Evolutionary conservation across 2,888 invertebrate genomes (phyloP).

Genomic region (Platycnemis pennipes): DNA sequence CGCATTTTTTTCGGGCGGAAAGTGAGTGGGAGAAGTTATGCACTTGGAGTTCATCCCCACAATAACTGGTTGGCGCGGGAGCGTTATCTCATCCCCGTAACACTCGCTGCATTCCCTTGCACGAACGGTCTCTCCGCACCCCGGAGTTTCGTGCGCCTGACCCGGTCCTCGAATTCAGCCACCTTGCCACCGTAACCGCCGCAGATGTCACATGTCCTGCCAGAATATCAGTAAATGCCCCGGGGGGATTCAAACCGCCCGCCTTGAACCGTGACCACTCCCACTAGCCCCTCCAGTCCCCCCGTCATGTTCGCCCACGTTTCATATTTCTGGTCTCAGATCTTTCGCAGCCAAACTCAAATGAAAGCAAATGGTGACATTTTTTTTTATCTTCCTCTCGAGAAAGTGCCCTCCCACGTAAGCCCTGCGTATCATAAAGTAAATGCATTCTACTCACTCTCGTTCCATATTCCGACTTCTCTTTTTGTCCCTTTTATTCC

Average conservation of each 20-base stretch:
- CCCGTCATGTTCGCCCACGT: neutral
- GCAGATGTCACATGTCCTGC: no score
- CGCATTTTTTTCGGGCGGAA: slow-evolving; percentile 51
- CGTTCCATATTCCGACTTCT: neutral
- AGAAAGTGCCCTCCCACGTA: neutral
- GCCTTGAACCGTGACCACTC: neutral
- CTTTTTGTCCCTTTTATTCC: neutral
- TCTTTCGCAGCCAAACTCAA: neutral
- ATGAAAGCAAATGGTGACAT: slow-evolving; percentile 13
- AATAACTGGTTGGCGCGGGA: neutral
- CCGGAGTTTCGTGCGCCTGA: neutral
- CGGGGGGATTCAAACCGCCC: neutral
- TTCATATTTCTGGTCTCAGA: neutral
- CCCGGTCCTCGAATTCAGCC: neutral
- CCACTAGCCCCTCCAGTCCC: neutral
- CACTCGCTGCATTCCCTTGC: neutral
- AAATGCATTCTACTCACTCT: neutral
- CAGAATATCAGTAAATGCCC: no score
- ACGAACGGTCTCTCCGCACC: neutral
- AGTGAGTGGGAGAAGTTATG: slow-evolving; percentile 24
- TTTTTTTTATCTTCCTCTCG: neutral
- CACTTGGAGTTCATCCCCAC: slow-evolving; percentile 18
- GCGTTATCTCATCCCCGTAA: slow-evolving; percentile 6
- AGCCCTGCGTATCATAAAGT: neutral
- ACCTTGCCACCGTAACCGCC: neutral